phyloP scores from a whole-genome alignment of 2,797 vertebrate genomes.

The Bovichtus variegatus region DNA sequence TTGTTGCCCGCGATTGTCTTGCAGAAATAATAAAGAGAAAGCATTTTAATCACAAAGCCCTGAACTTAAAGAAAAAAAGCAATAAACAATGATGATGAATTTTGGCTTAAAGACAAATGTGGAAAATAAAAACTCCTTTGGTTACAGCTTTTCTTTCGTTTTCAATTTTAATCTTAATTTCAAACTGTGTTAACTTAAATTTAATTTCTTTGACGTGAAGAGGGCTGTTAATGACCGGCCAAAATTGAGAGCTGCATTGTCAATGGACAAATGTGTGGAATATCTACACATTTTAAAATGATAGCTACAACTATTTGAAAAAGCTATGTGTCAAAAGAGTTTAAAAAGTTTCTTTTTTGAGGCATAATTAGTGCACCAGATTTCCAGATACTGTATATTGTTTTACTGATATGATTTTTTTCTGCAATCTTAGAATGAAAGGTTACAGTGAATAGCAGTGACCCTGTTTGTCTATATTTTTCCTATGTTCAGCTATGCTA shows the following conservation, averaged over 20 bases:
- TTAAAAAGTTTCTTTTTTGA: conserved; percentile 5
- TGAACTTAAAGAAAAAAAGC: conserved; percentile 11
- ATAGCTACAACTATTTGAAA: conserved; percentile 28
- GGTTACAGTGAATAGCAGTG: background rate
- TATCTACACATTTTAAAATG: conserved; percentile 9
- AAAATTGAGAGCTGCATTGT: conserved; percentile 7
- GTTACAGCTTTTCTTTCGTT: background rate
- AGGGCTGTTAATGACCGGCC: conserved; percentile 29
- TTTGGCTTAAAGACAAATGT: conserved; percentile 6
- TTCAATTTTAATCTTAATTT: conserved; percentile 12
- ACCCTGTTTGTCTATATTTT: background rate
- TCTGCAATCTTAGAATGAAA: background rate
- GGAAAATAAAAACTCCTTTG: background rate
- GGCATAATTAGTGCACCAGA: conserved; percentile 16
- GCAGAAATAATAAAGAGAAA: conserved; percentile 79
- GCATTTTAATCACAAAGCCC: conserved; percentile 64
- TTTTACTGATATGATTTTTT: conserved; percentile 12
- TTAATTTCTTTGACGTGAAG: conserved; percentile 19
- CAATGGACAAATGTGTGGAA: conserved; percentile 29
- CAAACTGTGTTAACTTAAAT: background rate
- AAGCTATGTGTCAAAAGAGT: conserved; percentile 26
- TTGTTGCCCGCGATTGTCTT: conserved; percentile 90
- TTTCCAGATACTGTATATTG: background rate
- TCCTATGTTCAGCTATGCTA: background rate
- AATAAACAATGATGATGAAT: conserved; percentile 5